A percentile compares a stretch with the other conserved stretches of the same genome.
Conservation (phyloP, 2,797 vertebrate genomes). For the Psittacula echo region DNA sequence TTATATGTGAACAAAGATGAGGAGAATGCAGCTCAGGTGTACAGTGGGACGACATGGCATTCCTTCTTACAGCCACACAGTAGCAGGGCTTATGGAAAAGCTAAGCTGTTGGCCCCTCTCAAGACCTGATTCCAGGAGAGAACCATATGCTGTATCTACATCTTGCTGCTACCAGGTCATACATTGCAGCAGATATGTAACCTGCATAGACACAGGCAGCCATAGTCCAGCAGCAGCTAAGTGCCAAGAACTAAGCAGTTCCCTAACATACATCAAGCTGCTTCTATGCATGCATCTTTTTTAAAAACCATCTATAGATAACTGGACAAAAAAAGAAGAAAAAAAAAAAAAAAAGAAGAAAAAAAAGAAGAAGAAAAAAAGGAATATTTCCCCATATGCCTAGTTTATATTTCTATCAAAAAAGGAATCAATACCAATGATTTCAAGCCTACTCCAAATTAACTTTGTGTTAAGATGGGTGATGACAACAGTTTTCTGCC, state of each 20-base stretch:
- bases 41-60: no score
- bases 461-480: background rate
- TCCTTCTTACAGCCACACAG: background rate
- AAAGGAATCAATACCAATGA: background rate
- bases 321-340: accelerated
- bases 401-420: background rate
- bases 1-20: background rate
- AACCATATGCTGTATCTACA: background rate
- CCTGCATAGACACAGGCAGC: background rate
- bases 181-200: background rate
- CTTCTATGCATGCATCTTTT: background rate
- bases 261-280: background rate
- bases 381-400: background rate
- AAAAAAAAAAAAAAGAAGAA: background rate
- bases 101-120: background rate
- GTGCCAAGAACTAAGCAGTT: background rate
- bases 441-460: background rate
- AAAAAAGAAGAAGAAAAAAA: background rate
- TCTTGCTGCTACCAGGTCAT: background rate
- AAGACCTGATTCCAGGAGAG: background rate
- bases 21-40: background rate
- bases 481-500: background rate
- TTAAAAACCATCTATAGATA: background rate
- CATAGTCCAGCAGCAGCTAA: background rate
- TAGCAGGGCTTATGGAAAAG: background rate